These are phyloP conservation scores for Lanistes nyassanus DNA, from an alignment of 1,140 invertebrate genomes.

Conservation along the genomic window DNA sequence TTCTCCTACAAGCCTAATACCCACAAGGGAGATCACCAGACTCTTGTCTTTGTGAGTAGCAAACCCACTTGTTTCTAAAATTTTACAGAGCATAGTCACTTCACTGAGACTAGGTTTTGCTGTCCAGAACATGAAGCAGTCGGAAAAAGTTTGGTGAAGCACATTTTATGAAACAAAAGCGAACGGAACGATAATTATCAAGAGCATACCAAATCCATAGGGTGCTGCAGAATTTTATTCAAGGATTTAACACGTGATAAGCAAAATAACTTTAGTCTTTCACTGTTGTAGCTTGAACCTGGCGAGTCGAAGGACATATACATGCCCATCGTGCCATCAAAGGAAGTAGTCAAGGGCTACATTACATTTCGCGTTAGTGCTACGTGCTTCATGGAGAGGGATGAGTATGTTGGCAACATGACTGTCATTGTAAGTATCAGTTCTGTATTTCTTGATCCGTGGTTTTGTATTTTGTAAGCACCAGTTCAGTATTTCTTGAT, in stretches of 20 bases:
- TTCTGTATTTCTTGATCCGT: background rate
- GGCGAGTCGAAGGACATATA: constrained; percentile 75
- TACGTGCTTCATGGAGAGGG: constrained; percentile 84
- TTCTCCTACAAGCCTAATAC: constrained; percentile 80
- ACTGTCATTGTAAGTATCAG: constrained; percentile 76
- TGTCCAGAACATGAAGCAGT: too few relatives aligned
- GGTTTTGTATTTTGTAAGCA: constrained; percentile 62
- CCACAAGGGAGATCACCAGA: constrained; percentile 91
- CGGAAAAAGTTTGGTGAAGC: too few relatives aligned
- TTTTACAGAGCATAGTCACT: too few relatives aligned
- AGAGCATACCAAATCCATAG: too few relatives aligned
- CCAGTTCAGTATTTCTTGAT: background rate
- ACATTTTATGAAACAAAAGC: too few relatives aligned
- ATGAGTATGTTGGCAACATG: constrained; percentile 78
- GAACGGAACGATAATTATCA: too few relatives aligned
- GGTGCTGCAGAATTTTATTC: too few relatives aligned
- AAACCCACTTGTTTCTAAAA: background rate
- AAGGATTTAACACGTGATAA: too few relatives aligned
- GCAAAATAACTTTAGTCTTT: constrained; percentile 5
- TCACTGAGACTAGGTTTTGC: too few relatives aligned
- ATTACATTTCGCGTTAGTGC: constrained; percentile 85
- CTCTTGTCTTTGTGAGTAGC: constrained; percentile 89
- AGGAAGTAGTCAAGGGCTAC: constrained; percentile 74
- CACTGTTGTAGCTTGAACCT: constrained; percentile 60
- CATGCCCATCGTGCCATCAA: constrained; percentile 87